Conservation (phyloP, 1,140 invertebrate genomes). For the Aphis craccivora region DNA sequence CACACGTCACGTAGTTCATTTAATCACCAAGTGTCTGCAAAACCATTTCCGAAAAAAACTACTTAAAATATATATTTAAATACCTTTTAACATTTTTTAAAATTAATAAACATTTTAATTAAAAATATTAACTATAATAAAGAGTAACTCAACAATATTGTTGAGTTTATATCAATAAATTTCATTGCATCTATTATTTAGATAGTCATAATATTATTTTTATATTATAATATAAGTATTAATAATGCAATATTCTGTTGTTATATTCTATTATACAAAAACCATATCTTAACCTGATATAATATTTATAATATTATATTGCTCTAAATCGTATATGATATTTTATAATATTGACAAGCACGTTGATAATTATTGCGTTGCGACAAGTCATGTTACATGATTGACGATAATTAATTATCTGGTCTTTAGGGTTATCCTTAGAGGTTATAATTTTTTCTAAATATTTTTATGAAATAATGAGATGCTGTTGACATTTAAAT, state of each 20-base stretch:
- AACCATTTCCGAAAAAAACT: background rate
- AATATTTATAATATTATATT: too few relatives aligned
- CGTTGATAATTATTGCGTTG: background rate
- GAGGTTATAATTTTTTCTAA: background rate
- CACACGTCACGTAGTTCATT: background rate
- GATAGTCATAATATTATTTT: too few relatives aligned
- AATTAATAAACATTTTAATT: background rate
- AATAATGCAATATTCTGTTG: background rate
- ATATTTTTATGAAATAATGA: background rate
- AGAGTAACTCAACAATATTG: too few relatives aligned
- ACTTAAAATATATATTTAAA: background rate
- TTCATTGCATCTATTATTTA: too few relatives aligned
- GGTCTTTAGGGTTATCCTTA: background rate
- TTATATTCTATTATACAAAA: background rate
- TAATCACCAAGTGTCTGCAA: background rate
- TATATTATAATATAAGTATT: too few relatives aligned
- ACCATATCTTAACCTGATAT: background rate
- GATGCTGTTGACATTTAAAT: background rate
- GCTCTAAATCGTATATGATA: too few relatives aligned
- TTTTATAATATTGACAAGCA: too few relatives aligned
- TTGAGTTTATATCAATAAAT: too few relatives aligned
- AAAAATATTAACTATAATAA: background rate
- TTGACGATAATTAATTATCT: background rate
- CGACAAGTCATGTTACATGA: background rate
- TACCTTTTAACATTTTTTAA: background rate